Evolutionary conservation across 2,113 vertebrate genomes (phyloP), one percentile per base, ranked within the genome.

Genomic region (Parotia lawesii): DNA sequence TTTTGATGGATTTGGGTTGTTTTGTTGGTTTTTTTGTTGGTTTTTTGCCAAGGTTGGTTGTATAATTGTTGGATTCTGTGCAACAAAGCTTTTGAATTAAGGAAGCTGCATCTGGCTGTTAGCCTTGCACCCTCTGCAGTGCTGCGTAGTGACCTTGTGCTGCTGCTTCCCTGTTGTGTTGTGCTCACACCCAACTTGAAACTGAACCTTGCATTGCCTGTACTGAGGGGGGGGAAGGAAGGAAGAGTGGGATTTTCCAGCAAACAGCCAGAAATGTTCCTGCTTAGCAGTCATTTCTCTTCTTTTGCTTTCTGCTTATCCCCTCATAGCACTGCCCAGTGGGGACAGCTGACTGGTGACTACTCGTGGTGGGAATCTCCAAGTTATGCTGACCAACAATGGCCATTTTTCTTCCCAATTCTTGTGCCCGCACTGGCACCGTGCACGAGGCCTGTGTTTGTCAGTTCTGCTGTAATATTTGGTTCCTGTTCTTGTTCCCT

Each of bases 391-490:
- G 72, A 42, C 20, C 38, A 72, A 0, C 13, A 35, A 11, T 56
- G 53, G 11, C 14, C 4, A 1, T 18, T 35, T 48, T 28, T 8
- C 47, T 40, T 38, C n/a, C 38, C n/a, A 38, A 5, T 4, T 38
- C 29, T 24, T 47, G 31, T 72, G 42, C 50, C 44, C 25, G 10
- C 14, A 2, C 6, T 80, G 24, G 64, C 28, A 13, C 17, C 1
- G 0, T 29, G 20, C 25, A 21, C 0, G 0, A 53, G 24, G 23
- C 37, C 22, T 48, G 7, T 9, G 6, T 50, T 53, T 20, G 3
- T 80, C 31, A 77, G 37, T 50, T 80, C 45, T 60, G 31, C 67
- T 79, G 33, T 15, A 66, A 62, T 64, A 65, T 4, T 51, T 6
- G 3, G 15, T 33, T 93, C 44, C 47, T 81, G 1, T 40, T 85